Base-by-base conservation (phyloP, 2,797 vertebrate genomes). In the Cetoscarus ocellatus region DNA sequence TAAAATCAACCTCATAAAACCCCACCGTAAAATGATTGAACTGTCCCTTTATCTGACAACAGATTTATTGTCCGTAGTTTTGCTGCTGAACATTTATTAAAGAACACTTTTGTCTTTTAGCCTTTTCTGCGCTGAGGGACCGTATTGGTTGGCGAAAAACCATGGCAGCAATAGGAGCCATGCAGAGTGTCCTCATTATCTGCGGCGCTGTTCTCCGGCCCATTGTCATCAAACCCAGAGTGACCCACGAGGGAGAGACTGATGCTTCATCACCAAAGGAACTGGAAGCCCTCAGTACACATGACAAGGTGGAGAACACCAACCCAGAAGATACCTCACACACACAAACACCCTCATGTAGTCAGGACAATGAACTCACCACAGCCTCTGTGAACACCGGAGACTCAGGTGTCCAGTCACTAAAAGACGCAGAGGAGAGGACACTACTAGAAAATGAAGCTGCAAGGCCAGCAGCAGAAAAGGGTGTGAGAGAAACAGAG, bases 191-290 rank as follows among this genome's bases (percentile, higher is more conserved):
- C 86, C 93, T 97, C 10, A 72, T 96, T 3, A 15, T 95, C 77
- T 98, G 96, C 0, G 98, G 97, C 0, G 93, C 79, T 0, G 77
- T 98, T 86, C 95, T 99, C 10, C 93, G 96, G 53, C 96, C 98
- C 0, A 95, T 99, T 5, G 1, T 96, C 8, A 94, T 99, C 88
- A 84, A 86, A 79, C 84, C 91, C 6, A 61, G 15, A 19, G 11
- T 10, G 0, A 43, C 39, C 14, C 65, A 75, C 0, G 84, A 82
- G 17, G 59, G 59, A 13, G 92, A 86, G 15, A 51, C 40, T 15
- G 66, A 70, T 10, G 8, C 19, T 11, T 51, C 12, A 6, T 62
- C 69, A 2, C 14, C 49, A 10, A 94, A 91, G 34, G 61, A 91
- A 14, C 73, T 63, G 0, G 94, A 96, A 80, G 90, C 73, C 4